phyloP scores from a whole-genome alignment of 2,113 vertebrate species.

The Odocoileus virginianus region DNA sequence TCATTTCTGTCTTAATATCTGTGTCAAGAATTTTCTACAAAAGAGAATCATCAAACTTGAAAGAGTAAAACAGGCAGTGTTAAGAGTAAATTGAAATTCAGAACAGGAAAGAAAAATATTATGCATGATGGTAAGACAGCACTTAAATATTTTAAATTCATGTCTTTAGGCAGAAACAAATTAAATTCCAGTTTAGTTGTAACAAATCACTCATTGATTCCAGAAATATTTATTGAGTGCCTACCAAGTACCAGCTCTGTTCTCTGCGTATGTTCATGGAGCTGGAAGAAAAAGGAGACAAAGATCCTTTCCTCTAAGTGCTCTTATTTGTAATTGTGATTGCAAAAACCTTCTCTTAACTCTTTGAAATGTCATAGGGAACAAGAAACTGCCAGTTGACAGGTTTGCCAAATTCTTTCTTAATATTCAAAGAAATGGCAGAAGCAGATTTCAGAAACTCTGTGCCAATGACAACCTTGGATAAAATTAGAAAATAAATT shows the following conservation, averaged over 20 bases:
- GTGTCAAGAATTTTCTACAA: neutral
- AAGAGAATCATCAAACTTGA: neutral
- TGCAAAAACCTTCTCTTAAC: neutral
- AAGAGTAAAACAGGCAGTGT: neutral
- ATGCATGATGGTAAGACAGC: neutral
- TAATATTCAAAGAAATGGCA: neutral
- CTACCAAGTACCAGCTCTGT: neutral
- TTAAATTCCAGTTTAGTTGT: neutral
- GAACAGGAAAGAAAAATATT: neutral
- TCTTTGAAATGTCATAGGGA: neutral
- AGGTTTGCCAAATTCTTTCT: neutral
- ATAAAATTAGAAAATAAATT: neutral
- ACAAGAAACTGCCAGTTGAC: neutral
- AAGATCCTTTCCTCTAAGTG: neutral
- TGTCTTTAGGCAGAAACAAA: constrained; percentile 24
- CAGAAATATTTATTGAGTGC: constrained; percentile 13
- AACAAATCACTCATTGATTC: neutral
- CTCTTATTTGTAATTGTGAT: neutral
- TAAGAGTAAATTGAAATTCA: constrained; percentile 33
- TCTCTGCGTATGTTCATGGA: neutral
- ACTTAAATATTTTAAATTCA: constrained; percentile 36
- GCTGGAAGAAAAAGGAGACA: neutral
- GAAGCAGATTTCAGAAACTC: neutral
- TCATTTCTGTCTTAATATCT: neutral
- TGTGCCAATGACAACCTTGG: neutral